A percentile compares a stretch with the other conserved stretches of the same genome.
Evolutionary conservation across 2,888 invertebrate species (phyloP).

Genomic region (Agonopterix heracliana): DNA sequence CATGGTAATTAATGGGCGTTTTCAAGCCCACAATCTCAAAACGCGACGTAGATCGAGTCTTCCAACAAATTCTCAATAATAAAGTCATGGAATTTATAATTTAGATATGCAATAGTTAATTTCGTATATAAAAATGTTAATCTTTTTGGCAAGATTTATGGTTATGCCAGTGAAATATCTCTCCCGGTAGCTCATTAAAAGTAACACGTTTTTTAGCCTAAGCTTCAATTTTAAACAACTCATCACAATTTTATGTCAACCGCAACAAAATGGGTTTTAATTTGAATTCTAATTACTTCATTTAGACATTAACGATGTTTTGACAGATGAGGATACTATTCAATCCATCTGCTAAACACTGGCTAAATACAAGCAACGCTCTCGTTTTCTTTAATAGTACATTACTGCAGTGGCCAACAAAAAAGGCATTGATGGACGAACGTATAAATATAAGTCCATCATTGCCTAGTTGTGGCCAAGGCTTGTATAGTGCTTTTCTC

Average conservation of each 20-base stretch:
- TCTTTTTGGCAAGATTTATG: slow-evolving; percentile 4
- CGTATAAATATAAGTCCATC: too few relatives aligned
- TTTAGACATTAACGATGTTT: slow-evolving; percentile 10
- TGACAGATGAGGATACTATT: slow-evolving; percentile 8
- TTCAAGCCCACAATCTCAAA: slow-evolving; percentile 56
- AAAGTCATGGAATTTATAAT: slow-evolving; percentile 7
- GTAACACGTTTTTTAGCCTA: background rate
- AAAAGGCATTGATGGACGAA: too few relatives aligned
- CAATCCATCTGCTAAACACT: slow-evolving; percentile 3
- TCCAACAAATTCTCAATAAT: slow-evolving; percentile 31
- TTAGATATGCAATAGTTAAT: background rate
- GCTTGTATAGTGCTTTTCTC: too few relatives aligned
- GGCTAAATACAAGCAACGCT: background rate
- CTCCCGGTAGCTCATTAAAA: background rate
- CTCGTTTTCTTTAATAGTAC: too few relatives aligned
- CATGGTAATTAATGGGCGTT: slow-evolving; percentile 60
- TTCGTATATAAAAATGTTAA: slow-evolving; percentile 4
- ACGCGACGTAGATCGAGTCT: slow-evolving; percentile 49
- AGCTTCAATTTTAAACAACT: too few relatives aligned
- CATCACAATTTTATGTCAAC: too few relatives aligned
- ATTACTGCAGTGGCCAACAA: too few relatives aligned
- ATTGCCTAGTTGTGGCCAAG: too few relatives aligned
- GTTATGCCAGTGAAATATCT: background rate
- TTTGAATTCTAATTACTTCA: slow-evolving; percentile 6
- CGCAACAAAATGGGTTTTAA: too few relatives aligned